Conservation (phyloP, 2,888 invertebrate genomes). For the Trilocha varians region DNA sequence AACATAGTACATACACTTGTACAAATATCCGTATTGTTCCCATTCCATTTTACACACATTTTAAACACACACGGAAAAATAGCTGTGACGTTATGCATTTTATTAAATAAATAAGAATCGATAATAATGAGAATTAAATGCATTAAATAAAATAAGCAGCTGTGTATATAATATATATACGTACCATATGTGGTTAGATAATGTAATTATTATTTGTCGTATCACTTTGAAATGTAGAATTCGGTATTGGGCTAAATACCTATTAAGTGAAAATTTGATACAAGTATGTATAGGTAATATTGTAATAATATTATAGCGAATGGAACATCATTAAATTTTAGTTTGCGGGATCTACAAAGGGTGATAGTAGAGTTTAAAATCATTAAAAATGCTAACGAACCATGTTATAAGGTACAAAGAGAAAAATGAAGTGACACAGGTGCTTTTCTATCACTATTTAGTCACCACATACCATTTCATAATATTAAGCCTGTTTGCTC, state of each 20-base stretch:
- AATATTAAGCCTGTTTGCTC: slow-evolving; percentile 20
- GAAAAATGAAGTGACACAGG: slow-evolving; percentile 40
- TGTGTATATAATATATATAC: slow-evolving; percentile 1
- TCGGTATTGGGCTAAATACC: too few relatives aligned
- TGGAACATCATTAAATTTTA: too few relatives aligned
- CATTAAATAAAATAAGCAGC: not conserved
- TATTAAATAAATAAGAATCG: slow-evolving; percentile 5
- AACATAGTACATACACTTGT: slow-evolving; percentile 29
- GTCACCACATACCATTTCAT: slow-evolving; percentile 32
- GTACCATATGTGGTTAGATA: not conserved
- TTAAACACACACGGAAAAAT: not conserved
- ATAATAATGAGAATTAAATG: not conserved
- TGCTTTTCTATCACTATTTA: slow-evolving; percentile 29
- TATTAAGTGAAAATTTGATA: too few relatives aligned
- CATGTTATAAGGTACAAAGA: slow-evolving; percentile 15
- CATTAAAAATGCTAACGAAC: slow-evolving; percentile 7
- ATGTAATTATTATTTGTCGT: too few relatives aligned
- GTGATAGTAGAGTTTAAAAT: not conserved
- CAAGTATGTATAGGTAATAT: too few relatives aligned
- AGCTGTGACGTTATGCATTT: slow-evolving; percentile 12
- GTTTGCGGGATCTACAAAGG: too few relatives aligned
- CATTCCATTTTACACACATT: slow-evolving; percentile 20
- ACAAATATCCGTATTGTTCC: slow-evolving; percentile 48
- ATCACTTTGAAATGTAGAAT: too few relatives aligned
- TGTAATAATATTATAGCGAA: too few relatives aligned